Evolutionary conservation across 2,797 vertebrate genomes (phyloP), one percentile per base, ranked within the genome.

Genomic region (Poecilia gillii): DNA sequence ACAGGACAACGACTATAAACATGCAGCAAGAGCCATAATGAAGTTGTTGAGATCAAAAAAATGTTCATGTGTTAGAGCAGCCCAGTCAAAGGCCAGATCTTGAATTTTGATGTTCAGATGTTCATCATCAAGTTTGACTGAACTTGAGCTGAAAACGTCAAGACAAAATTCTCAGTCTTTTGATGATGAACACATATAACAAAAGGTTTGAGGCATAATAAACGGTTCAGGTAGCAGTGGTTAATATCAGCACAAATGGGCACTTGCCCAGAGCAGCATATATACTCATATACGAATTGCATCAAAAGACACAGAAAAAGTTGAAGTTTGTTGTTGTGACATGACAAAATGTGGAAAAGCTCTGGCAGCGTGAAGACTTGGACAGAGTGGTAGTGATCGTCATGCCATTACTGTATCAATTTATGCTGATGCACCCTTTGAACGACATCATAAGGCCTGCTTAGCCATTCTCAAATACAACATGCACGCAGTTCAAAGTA

Each of bases 401-500:
- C 39, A 62, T 81, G 62, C 73, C 79, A 78, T 85, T 86, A 80
- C 77, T 82, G 86, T 79, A 81, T 87, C 83, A 84, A 53, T 88
- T 82, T 86, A 73, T 82, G 80, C 84, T 76, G 83, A 86, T 84
- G 78, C 87, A 82, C 81, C 76, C 83, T 86, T 76, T 81, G 71
- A 84, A 86, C 83, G 75, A 87, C 70, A 86, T 87, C 78, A 81
- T 79, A 49, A 77, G 76, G 75, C 85, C 81, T 85, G 84, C 89
- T 92, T 88, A 87, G 86, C 77, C 87, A 68, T 84, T 83, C 80
- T 18, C 9, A 84, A 91, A 82, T 76, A 73, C 75, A 83, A 82
- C 59, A 0, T 64, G 70, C 76, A 6, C 73, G 47, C 84, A 80
- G 86, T 90, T 92, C 89, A 93, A 90, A 91, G 81, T 79, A 4